Conservation (phyloP, 30 jellyfish, hydroid and myxozoan genomes). For the Aurelia aurita complex sp. Pacific region DNA sequence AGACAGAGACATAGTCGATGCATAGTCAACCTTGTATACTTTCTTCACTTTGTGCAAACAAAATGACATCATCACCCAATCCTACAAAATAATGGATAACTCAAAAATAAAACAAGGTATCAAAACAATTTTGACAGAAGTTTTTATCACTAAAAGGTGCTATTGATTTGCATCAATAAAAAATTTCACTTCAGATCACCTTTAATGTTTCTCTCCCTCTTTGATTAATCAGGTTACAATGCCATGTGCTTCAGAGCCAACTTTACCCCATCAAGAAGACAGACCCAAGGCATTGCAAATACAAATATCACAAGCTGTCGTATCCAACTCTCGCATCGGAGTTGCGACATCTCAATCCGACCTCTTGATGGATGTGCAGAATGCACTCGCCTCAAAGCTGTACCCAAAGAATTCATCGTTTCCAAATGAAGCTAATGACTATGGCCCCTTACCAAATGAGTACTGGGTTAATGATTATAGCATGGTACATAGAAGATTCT, state of each 20-base stretch:
- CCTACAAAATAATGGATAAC: no score
- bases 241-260: constrained; percentile 64
- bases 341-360: constrained; percentile 83
- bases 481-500: constrained; percentile 67
- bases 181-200: neutral
- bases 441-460: constrained; percentile 73
- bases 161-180: no score
- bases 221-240: constrained; percentile 49
- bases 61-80: no score
- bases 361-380: constrained; percentile 83
- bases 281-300: constrained; percentile 90
- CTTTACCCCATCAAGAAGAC: constrained; percentile 67
- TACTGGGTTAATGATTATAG: constrained; percentile 95
- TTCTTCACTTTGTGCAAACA: no score
- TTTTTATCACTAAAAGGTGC: no score
- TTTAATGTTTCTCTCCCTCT: neutral
- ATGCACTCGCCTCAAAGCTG: constrained; percentile 72
- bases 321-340: constrained; percentile 93
- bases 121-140: no score
- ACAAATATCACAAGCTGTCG: constrained; percentile 91
- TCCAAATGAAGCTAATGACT: constrained; percentile 72
- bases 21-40: no score
- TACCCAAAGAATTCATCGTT: constrained; percentile 63
- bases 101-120: no score
- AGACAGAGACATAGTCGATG: no score